Percentiles rank a stretch among this genome's conserved stretches.
Evolutionary conservation across 2,113 vertebrate genomes (phyloP).

Genomic region (Agapornis roseicollis): DNA sequence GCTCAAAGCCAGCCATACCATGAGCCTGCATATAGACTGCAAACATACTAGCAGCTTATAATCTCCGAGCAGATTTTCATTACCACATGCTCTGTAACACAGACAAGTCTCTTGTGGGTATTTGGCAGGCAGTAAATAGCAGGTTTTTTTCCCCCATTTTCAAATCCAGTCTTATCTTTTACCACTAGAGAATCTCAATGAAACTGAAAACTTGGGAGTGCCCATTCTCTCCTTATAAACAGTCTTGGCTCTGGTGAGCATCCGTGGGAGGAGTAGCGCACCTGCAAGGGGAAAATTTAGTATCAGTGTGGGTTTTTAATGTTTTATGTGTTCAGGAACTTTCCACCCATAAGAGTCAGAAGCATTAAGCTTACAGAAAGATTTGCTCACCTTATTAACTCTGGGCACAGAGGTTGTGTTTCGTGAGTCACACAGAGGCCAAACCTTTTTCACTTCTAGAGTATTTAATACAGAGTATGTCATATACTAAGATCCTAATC

Average conservation of each 20-base stretch:
- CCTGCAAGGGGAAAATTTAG: background rate
- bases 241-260: background rate
- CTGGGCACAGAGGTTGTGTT: background rate
- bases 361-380: background rate
- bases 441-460: background rate
- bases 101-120: background rate
- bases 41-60: background rate
- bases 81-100: background rate
- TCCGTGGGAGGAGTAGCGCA: background rate
- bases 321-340: background rate
- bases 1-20: background rate
- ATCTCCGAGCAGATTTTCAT: conserved; percentile 1
- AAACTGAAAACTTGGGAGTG: background rate
- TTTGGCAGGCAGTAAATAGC: background rate
- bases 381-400: background rate
- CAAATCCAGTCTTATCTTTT: background rate
- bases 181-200: background rate
- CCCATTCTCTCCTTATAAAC: background rate
- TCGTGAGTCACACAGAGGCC: background rate
- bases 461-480: background rate
- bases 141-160: background rate
- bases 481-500: background rate
- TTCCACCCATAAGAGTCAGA: background rate
- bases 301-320: background rate
- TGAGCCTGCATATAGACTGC: background rate